Evolutionary conservation across 1,140 invertebrate species (phyloP).

Genomic region (Octopus sinensis): DNA sequence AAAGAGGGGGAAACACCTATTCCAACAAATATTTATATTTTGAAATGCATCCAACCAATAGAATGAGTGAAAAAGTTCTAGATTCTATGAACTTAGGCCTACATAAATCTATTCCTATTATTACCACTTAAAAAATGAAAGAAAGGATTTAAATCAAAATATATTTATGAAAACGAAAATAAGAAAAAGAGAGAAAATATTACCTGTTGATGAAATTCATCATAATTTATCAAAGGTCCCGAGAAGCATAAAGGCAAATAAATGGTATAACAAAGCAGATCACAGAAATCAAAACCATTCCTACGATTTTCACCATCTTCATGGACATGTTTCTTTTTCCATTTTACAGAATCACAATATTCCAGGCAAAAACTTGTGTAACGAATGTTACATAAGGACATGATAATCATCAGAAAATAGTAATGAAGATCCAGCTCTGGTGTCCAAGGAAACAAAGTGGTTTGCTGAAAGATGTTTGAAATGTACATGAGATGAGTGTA

Average conservation of each 20-base stretch:
- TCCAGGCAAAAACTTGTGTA: constrained; percentile 41
- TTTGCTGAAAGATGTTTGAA: no score
- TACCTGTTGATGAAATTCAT: constrained; percentile 65
- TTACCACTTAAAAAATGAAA: no score
- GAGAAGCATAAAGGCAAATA: constrained; percentile 77
- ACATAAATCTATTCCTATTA: no score
- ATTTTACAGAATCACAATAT: constrained; percentile 19
- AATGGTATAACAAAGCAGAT: constrained; percentile 70
- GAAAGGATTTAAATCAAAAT: no score
- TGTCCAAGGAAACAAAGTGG: constrained; percentile 13
- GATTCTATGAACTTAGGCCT: no score
- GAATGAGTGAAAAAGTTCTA: no score
- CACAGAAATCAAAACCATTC: constrained; percentile 38
- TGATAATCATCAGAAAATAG: constrained; percentile 35
- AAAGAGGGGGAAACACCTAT: no score
- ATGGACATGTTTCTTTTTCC: neutral
- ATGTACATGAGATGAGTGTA: no score
- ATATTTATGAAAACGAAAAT: neutral
- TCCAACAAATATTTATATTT: no score
- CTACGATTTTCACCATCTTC: no score
- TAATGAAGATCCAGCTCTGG: constrained; percentile 24
- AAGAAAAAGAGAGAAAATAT: neutral
- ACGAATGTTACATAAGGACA: constrained; percentile 36
- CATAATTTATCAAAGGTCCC: constrained; percentile 76
- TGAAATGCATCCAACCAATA: no score